Evolutionary conservation across 2,888 invertebrate genomes (phyloP).

Genomic region (Apocheima hispidaria): DNA sequence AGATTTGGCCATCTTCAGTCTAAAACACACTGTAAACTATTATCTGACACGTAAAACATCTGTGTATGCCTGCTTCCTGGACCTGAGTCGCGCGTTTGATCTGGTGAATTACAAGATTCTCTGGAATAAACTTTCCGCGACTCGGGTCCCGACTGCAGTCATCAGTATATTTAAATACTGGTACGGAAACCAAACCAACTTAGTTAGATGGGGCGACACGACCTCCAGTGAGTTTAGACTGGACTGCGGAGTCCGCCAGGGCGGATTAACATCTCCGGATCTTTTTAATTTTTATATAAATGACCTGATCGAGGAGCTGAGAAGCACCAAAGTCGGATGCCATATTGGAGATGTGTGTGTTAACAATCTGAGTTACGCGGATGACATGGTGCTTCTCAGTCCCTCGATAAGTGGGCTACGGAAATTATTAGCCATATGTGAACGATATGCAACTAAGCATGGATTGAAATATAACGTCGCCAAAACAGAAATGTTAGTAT

Average conservation of each 20-base stretch:
- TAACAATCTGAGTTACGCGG: too few species aligned
- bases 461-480: too few species aligned
- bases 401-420: too few species aligned
- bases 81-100: conserved; percentile 28
- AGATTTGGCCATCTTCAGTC: neutral
- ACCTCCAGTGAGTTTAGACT: neutral
- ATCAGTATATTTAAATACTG: neutral
- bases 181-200: neutral
- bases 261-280: neutral
- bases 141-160: neutral
- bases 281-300: too few species aligned
- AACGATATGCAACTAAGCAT: too few species aligned
- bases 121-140: conserved; percentile 4
- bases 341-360: too few species aligned
- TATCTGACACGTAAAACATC: neutral
- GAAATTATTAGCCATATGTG: too few species aligned
- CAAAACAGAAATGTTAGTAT: too few species aligned
- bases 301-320: too few species aligned
- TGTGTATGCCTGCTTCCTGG: conserved; percentile 26
- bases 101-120: conserved; percentile 14
- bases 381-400: too few species aligned
- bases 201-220: neutral
- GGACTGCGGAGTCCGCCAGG: neutral
- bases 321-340: too few species aligned
- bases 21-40: neutral